These are phyloP conservation scores for Drosophila greeni DNA, from an alignment of 2,888 invertebrate species.

Conservation along the genomic window DNA sequence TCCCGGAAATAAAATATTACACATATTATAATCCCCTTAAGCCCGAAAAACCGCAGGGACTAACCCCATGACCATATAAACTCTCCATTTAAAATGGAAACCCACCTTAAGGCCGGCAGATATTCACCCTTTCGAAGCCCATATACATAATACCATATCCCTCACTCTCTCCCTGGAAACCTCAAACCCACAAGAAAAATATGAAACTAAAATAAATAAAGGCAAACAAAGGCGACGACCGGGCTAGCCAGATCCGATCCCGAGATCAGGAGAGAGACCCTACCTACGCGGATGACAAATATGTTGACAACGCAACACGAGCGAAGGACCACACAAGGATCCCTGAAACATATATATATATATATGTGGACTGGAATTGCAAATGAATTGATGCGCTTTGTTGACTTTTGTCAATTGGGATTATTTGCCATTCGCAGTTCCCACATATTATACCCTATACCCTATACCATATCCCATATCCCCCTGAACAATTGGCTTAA, in stretches of 20 bases:
- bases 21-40: not conserved
- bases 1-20: fast-evolving
- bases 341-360: slow-evolving; percentile 6
- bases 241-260: slow-evolving; percentile 16
- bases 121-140: slow-evolving; percentile 7
- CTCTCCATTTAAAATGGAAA: not conserved
- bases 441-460: slow-evolving; percentile 2
- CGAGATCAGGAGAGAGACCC: slow-evolving; percentile 24
- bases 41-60: not conserved
- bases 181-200: slow-evolving; percentile 6
- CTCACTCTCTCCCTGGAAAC: not conserved
- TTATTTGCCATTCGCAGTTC: slow-evolving; percentile 52
- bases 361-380: slow-evolving; percentile 54
- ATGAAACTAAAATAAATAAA: slow-evolving; percentile 9
- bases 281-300: slow-evolving; percentile 56
- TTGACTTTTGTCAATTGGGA: slow-evolving; percentile 76
- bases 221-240: slow-evolving; percentile 18
- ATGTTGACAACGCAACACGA: slow-evolving; percentile 61
- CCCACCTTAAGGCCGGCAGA: not conserved
- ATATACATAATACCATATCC: not conserved
- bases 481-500: slow-evolving; percentile 68
- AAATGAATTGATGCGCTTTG: slow-evolving; percentile 75
- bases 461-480: not conserved
- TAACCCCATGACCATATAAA: not conserved
- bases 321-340: slow-evolving; percentile 55